Evolutionary conservation across 2,113 vertebrate genomes (phyloP).

Genomic region (Myrmophylax atrothorax): DNA sequence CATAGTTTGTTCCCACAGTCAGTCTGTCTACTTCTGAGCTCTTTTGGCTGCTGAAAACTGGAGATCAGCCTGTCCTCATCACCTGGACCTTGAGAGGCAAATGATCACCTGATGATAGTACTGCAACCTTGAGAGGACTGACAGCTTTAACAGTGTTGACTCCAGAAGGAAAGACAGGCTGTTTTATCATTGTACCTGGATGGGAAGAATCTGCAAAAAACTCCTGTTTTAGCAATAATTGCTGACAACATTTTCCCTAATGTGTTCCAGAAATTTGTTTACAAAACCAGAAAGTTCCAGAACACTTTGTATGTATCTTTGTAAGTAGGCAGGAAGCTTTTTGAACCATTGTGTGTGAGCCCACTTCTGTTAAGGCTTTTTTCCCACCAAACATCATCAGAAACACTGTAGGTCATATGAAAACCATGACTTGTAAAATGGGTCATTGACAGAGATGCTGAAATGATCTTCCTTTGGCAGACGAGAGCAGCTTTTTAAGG

Average conservation of each 20-base stretch:
- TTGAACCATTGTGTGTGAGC: neutral
- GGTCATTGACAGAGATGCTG: neutral
- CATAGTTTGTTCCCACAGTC: slow-evolving; percentile 55
- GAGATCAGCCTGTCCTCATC: slow-evolving; percentile 2
- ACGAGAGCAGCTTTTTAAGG: neutral
- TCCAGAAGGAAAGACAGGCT: neutral
- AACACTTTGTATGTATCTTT: slow-evolving; percentile 46
- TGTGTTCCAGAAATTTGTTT: slow-evolving; percentile 64
- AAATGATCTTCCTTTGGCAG: neutral
- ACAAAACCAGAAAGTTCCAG: slow-evolving; percentile 51
- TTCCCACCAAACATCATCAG: neutral
- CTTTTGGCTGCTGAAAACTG: slow-evolving; percentile 33
- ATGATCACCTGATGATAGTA: neutral
- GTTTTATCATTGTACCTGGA: neutral
- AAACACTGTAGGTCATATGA: neutral
- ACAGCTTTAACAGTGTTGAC: neutral
- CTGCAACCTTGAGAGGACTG: neutral
- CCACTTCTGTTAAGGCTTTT: neutral
- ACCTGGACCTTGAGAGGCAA: neutral
- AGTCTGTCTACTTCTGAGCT: slow-evolving; percentile 59
- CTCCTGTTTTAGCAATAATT: neutral
- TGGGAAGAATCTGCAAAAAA: neutral
- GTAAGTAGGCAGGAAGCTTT: slow-evolving; percentile 49
- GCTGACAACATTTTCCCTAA: neutral
- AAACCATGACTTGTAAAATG: neutral